Conservation (phyloP, 2,797 vertebrate genomes). For the Sarcophilus harrisii region DNA sequence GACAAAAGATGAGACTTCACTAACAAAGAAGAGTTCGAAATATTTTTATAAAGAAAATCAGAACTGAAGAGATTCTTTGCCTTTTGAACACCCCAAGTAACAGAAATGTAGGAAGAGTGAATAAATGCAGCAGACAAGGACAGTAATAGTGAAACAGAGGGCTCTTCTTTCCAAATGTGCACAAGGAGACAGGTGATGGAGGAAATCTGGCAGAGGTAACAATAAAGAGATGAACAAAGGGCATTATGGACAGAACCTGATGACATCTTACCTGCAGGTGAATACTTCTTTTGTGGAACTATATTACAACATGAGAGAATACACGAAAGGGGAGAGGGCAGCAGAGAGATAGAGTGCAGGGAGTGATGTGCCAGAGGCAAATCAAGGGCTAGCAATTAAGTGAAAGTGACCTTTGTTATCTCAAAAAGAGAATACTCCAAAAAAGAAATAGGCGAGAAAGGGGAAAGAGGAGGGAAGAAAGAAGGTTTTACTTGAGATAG, state of each 20-base stretch:
- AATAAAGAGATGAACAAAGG: background rate
- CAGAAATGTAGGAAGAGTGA: too few species aligned
- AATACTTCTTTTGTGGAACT: background rate
- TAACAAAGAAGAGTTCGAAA: too few species aligned
- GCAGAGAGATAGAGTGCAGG: too few species aligned
- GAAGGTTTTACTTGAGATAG: background rate
- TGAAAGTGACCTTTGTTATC: background rate
- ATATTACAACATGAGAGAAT: background rate
- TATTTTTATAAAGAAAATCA: too few species aligned
- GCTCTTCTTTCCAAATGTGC: background rate
- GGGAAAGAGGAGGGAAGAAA: background rate
- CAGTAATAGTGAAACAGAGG: background rate
- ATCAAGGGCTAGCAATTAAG: background rate
- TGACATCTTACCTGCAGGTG: background rate
- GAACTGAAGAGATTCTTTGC: too few species aligned
- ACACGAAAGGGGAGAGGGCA: background rate
- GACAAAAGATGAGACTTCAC: too few species aligned
- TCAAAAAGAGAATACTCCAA: background rate
- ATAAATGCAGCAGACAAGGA: background rate
- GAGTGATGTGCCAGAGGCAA: background rate
- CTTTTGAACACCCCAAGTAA: too few species aligned
- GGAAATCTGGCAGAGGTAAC: background rate
- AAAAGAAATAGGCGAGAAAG: background rate
- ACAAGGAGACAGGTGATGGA: background rate
- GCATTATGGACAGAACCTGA: background rate